Evolutionary conservation across 1,140 invertebrate species (phyloP), one percentile per base, ranked within the genome.

Genomic region (Drosophila pectinifera): DNA sequence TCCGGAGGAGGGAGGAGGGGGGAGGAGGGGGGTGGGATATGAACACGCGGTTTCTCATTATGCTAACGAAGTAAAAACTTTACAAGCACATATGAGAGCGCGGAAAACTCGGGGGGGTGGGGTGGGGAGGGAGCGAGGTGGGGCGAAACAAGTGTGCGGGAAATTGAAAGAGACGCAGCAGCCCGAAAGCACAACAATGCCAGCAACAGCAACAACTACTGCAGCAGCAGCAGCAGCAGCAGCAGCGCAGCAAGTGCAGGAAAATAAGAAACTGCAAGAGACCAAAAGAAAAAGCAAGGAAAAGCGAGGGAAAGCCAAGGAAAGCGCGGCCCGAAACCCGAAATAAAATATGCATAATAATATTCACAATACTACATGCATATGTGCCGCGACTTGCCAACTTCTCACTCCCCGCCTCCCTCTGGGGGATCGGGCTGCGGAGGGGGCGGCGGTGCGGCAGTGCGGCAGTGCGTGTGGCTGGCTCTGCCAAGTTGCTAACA

Each of bases 1-100:
- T 51, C 26, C 28, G 10, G 16, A 4, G 11, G 31, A 1, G 4
- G 14, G 16, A 28, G 5, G 0, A 10, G 26, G 3, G 4, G 3
- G 20, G 3, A 2, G 1, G 1, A 34, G 51, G 14, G 10, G 59
- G 13, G 28, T 49, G 63, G 80, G 84, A 88, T 89, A 84, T 89
- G 84, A 89, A 78, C 84, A 89, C 84, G 84, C 84, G 88, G 88
- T 88, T 91, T 91, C 88, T 91, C 88, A 91, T 91, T 91, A 91
- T 91, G 83, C 82, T 91, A 91, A 91, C 88, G 88, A 91, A 89
- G 84, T 89, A 89, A 89, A 91, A 91, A 91, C 78, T 91, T 91
- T 89, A 90, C 85, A 89, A 89, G 85, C 78, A 90, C 85, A 89
- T 85, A 85, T 89, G 85, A 90, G 85, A 85, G 80, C 74, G 57